These are phyloP conservation scores for Beaufortia kweichowensis DNA, from an alignment of 2,113 vertebrate species.

Conservation along the genomic window DNA sequence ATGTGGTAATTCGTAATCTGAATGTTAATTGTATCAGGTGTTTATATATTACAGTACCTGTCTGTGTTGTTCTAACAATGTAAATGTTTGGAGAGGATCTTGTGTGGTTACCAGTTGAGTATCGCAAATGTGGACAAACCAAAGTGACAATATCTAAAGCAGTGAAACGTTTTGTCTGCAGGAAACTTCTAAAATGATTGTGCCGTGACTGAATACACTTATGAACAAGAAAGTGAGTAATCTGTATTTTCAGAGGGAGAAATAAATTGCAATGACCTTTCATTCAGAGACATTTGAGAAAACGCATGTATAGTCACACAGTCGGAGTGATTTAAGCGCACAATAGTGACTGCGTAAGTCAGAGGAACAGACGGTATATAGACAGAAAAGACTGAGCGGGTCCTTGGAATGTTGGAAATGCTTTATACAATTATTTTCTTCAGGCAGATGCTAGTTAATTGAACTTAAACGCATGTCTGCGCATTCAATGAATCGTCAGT, in stretches of 20 bases:
- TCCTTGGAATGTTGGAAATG: conserved; percentile 1
- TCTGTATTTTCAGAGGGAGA: conserved; percentile 24
- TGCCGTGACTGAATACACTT: conserved; percentile 7
- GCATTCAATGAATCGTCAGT: conserved; percentile 17
- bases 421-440: conserved; percentile 22
- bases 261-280: conserved; percentile 39
- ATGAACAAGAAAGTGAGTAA: neutral
- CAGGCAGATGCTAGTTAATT: conserved; percentile 34
- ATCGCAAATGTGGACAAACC: no score
- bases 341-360: neutral
- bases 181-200: neutral
- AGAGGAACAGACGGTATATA: neutral
- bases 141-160: neutral
- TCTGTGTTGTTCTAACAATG: neutral
- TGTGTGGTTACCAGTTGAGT: neutral
- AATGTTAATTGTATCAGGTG: neutral
- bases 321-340: conserved; percentile 2
- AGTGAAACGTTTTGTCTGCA: neutral
- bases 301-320: neutral
- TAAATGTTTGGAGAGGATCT: neutral
- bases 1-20: neutral
- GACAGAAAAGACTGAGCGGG: conserved; percentile 13
- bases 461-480: conserved; percentile 22
- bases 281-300: conserved; percentile 13
- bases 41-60: neutral